Evolutionary conservation across 2,888 invertebrate species (phyloP), one percentile per base, ranked within the genome.

Genomic region (Mamestra brassicae): DNA sequence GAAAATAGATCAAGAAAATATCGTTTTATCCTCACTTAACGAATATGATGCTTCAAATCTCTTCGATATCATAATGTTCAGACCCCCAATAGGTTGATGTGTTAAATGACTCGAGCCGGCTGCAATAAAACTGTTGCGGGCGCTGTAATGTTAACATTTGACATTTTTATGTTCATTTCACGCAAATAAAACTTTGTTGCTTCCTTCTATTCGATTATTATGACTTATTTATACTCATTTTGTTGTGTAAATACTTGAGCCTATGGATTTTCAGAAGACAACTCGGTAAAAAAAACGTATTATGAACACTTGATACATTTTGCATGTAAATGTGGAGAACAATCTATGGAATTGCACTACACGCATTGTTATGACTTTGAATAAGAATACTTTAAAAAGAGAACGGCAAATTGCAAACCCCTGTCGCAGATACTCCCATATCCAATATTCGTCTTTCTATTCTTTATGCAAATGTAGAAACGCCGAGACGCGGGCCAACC

Each of bases 381-480:
- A 85, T 73, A 73, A 71, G 63, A 78, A 74, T 63, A 77, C 62
- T 86, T 84, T 73, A 77, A 80, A 87, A 83, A 74, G 66, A 78
- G 71, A 80, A 78, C 66, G 72, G 77, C 73, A 83, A 82, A 88
- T 88, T 87, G 76, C 83, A 80, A 79, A 77, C 76, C 73, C 68
- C 78, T 82, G 78, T 80, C 85, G 80, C 78, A 83, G 74, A 81
- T 80, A 89, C 88, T 89, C 87, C 88, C 87, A 89, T 85, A 86
- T 84, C 88, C 89, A 91, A 94, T 93, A 92, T 91, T 90, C 89
- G 81, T 84, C 88, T 90, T 92, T 90, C 91, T 91, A 92, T 94
- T 95, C 93, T 94, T 93, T 94, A 96, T 95, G 95, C 94, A 95
- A 96, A 96, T 96, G 92, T 92, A 90, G 91, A 89, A 90, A 90